Evolutionary conservation across 1,140 invertebrate species (phyloP).

Genomic region (Zaprionus camerounensis): DNA sequence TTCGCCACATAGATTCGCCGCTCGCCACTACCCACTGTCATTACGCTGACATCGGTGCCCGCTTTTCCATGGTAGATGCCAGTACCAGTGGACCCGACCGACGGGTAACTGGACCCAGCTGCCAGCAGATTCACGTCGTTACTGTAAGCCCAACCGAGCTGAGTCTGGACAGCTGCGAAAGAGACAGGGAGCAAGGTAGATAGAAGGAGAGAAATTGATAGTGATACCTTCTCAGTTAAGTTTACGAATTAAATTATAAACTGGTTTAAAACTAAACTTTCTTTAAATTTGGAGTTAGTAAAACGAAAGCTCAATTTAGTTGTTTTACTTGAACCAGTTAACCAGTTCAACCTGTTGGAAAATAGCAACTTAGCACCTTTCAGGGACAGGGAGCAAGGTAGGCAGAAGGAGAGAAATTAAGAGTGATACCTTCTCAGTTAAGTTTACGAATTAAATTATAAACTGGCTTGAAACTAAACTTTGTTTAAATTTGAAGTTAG

Average conservation of each 20-base stretch:
- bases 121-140: constrained; percentile 86
- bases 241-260: neutral
- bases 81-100: constrained; percentile 77
- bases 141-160: constrained; percentile 85
- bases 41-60: constrained; percentile 52
- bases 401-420: too few species aligned
- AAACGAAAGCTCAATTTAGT: neutral
- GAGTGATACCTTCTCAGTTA: too few species aligned
- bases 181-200: neutral
- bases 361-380: too few species aligned
- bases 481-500: neutral
- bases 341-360: neutral
- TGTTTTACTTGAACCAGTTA: neutral
- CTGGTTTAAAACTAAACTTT: neutral
- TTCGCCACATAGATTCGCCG: constrained; percentile 57
- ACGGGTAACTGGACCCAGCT: constrained; percentile 83
- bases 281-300: neutral
- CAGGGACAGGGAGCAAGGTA: neutral
- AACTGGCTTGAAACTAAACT: neutral
- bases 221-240: too few species aligned
- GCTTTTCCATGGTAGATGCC: constrained; percentile 84
- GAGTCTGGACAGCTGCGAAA: constrained; percentile 84
- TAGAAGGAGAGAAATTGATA: too few species aligned
- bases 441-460: too few species aligned
- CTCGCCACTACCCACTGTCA: constrained; percentile 50